phyloP scores from a whole-genome alignment of 2,797 vertebrate species.

The Tapirus indicus region DNA sequence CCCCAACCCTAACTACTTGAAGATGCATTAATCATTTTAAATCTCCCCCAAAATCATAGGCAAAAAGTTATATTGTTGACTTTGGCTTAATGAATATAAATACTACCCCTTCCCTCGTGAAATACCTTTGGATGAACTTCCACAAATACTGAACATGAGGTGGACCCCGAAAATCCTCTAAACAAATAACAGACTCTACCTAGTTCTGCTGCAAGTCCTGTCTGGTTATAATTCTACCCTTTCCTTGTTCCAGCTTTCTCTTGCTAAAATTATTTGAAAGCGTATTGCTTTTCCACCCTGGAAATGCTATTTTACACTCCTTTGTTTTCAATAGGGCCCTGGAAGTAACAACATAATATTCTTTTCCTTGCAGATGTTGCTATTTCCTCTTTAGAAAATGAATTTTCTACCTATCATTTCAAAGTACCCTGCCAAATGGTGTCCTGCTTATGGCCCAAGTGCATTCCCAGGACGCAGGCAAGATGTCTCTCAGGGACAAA shows the following conservation, averaged over 20 bases:
- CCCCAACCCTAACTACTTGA: constrained; percentile 81
- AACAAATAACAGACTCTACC: constrained; percentile 64
- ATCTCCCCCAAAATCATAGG: constrained; percentile 77
- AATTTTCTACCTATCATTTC: constrained; percentile 66
- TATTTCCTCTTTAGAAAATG: constrained; percentile 65
- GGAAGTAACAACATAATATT: constrained; percentile 56
- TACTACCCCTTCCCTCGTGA: constrained; percentile 73
- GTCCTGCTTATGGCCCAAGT: neutral
- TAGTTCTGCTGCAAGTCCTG: neutral
- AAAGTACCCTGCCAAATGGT: constrained; percentile 36
- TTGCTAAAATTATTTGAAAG: constrained; percentile 60
- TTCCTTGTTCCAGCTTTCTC: neutral
- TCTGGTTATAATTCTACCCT: constrained; percentile 29
- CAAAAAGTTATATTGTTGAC: constrained; percentile 76
- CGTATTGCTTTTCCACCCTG: constrained; percentile 35
- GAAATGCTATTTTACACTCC: constrained; percentile 68
- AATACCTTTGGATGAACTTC: constrained; percentile 82
- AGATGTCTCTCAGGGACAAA: neutral
- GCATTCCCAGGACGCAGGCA: neutral
- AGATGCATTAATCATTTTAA: constrained; percentile 86
- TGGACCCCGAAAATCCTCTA: constrained; percentile 79
- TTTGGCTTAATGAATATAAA: constrained; percentile 85
- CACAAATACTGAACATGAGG: constrained; percentile 80
- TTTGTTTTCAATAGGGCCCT: constrained; percentile 34
- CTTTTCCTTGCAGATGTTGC: constrained; percentile 51